A percentile compares a stretch with the other conserved stretches of the same genome.
These are phyloP conservation scores for Phrynocephalus versicolor DNA, from an alignment of 2,113 vertebrate genomes.

Conservation along the genomic window DNA sequence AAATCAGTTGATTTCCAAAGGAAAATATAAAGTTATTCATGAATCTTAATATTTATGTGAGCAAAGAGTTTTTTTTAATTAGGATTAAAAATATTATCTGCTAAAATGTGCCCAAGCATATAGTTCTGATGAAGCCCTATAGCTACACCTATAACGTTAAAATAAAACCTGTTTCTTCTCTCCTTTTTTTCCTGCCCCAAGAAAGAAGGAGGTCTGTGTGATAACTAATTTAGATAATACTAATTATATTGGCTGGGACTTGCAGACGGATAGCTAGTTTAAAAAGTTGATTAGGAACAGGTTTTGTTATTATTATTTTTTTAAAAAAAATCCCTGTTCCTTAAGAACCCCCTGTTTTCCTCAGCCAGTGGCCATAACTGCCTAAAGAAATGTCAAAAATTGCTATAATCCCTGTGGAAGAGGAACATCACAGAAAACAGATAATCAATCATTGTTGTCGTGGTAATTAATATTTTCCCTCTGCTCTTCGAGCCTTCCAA, in stretches of 20 bases:
- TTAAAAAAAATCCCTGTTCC: slow-evolving; percentile 62
- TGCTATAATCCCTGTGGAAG: neutral
- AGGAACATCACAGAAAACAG: neutral
- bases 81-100: slow-evolving; percentile 83
- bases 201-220: slow-evolving; percentile 75
- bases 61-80: slow-evolving; percentile 74
- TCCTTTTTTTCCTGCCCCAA: slow-evolving; percentile 53
- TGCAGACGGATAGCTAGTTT: slow-evolving; percentile 60
- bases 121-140: slow-evolving; percentile 70
- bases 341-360: slow-evolving; percentile 54
- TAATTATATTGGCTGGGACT: slow-evolving; percentile 78
- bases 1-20: slow-evolving; percentile 74
- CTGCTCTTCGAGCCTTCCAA: neutral
- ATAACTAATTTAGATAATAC: slow-evolving; percentile 84
- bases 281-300: slow-evolving; percentile 75
- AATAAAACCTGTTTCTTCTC: slow-evolving; percentile 64
- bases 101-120: slow-evolving; percentile 76
- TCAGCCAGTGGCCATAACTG: slow-evolving; percentile 37
- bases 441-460: neutral
- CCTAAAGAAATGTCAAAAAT: slow-evolving; percentile 19
- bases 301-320: slow-evolving; percentile 53
- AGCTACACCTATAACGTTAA: slow-evolving; percentile 80
- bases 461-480: neutral
- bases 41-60: slow-evolving; percentile 70
- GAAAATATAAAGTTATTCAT: slow-evolving; percentile 78